These are phyloP conservation scores for Cremastinae sp. DNA, from an alignment of 2,888 invertebrate genomes.

Conservation along the genomic window DNA sequence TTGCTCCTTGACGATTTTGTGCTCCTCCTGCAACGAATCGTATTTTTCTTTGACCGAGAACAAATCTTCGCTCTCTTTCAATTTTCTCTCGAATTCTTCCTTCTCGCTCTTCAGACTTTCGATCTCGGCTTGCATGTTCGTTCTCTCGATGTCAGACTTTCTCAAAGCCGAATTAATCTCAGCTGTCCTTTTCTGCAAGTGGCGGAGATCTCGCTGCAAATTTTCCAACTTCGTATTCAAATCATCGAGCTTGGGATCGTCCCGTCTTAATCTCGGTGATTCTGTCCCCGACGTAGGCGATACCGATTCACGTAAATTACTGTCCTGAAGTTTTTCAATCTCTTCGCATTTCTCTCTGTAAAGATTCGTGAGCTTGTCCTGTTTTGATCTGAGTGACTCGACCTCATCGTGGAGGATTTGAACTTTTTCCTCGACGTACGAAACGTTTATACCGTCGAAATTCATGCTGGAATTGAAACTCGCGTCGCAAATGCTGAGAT, in stretches of 20 bases:
- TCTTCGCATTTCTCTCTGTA: slow-evolving; percentile 71
- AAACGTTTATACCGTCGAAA: slow-evolving; percentile 66
- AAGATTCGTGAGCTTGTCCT: slow-evolving; percentile 66
- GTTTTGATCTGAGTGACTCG: slow-evolving; percentile 68
- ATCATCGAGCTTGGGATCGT: slow-evolving; percentile 63
- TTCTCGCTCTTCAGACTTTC: slow-evolving; percentile 63
- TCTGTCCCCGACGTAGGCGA: slow-evolving; percentile 23
- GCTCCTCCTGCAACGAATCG: slow-evolving; percentile 18
- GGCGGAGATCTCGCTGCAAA: slow-evolving; percentile 65
- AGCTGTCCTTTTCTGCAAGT: slow-evolving; percentile 60
- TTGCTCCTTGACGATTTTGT: slow-evolving; percentile 33
- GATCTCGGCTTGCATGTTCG: background rate
- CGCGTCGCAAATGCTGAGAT: slow-evolving; percentile 63
- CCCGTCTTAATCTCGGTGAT: slow-evolving; percentile 51
- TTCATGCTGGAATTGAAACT: slow-evolving; percentile 66
- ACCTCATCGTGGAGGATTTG: slow-evolving; percentile 68
- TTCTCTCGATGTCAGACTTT: slow-evolving; percentile 63
- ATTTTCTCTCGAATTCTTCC: slow-evolving; percentile 58
- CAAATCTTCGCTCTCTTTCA: slow-evolving; percentile 49
- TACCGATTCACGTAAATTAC: slow-evolving; percentile 45
- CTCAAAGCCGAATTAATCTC: slow-evolving; percentile 54
- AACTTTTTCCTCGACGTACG: slow-evolving; percentile 72
- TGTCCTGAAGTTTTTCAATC: slow-evolving; percentile 68
- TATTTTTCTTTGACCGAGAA: slow-evolving; percentile 17
- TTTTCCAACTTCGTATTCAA: slow-evolving; percentile 66